Conservation (phyloP, 2,888 invertebrate genomes). For the Cistogaster globosa region DNA sequence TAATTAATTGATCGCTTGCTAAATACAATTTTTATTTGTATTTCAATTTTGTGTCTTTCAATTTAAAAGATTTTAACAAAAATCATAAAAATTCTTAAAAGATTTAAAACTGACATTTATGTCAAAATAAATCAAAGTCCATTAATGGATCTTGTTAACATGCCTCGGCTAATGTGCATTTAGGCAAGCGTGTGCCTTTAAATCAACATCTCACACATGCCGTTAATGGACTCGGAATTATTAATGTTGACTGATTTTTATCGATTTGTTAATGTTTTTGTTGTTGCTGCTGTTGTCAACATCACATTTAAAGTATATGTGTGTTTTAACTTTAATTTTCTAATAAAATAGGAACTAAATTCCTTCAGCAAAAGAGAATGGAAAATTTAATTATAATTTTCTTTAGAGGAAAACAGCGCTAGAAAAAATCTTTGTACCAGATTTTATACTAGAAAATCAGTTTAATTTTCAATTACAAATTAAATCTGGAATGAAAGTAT, state of each 20-base stretch:
- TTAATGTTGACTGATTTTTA: constrained; percentile 62
- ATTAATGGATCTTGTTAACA: constrained; percentile 69
- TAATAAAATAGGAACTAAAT: neutral
- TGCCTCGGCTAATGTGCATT: constrained; percentile 30
- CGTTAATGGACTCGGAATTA: constrained; percentile 65
- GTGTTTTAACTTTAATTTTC: neutral
- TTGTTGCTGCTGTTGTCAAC: constrained; percentile 16
- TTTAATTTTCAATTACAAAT: constrained; percentile 19
- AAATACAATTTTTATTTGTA: constrained; percentile 10
- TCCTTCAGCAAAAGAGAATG: neutral
- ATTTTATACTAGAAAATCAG: constrained; percentile 9
- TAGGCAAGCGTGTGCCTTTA: constrained; percentile 45
- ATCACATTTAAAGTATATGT: constrained; percentile 9
- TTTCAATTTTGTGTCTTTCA: neutral
- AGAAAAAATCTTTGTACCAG: neutral
- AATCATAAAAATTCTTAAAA: constrained; percentile 37
- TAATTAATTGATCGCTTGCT: constrained; percentile 45
- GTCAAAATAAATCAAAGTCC: constrained; percentile 25
- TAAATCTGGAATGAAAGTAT: neutral
- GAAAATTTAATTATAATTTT: neutral
- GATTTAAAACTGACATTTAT: constrained; percentile 34
- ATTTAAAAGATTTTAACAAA: constrained; percentile 39
- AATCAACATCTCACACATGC: constrained; percentile 57
- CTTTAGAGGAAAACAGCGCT: neutral
- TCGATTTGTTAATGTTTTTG: constrained; percentile 40